Base-by-base conservation (phyloP, 2,113 vertebrate genomes). In the Embiotoca jacksoni region DNA sequence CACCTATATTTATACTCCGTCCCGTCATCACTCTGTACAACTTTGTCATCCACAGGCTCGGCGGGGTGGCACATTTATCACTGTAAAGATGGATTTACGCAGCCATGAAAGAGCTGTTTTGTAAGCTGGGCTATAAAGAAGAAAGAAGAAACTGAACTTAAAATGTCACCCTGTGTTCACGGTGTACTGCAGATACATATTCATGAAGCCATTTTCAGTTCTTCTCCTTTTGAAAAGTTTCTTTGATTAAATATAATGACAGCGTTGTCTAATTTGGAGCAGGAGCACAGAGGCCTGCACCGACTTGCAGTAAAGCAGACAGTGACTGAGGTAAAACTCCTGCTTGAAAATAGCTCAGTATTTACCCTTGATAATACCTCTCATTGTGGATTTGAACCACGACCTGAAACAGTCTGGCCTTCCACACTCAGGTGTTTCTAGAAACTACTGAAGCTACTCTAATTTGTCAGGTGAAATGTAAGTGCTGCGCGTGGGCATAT, bases 181-280 rank as follows among this genome's bases (percentile, higher is more conserved):
- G 0, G 4, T 37, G 44, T 61, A 58, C 39, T 64, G 35, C 9
- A 6, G 44, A 82, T 71, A 33, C 37, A 77, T 53, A 78, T 69
- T 63, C 44, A 82, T 75, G 37, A 71, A 76, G 60, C 23, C 6
- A 14, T 32, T 87, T 76, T 75, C 71, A 77, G 47, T 56, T 44
- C 44, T 65, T 65, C 53, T 36, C 15, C 39, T 32, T 82, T 72
- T 63, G 39, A 31, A 64, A 83, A 54, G 59, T 62, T 62, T 44
- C 67, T 82, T 44, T 79, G 56, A 70, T 80, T 78, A 72, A 55
- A 74, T 53, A 81, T 75, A 87, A 78, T 85, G 80, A 82, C 55
- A 78, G 37, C 36, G 52, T 79, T 89, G 72, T 76, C 69, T 81
- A 71, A 82, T 84, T 76, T 39, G 50, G 54, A 63, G 70, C 76